Evolutionary conservation across 2,113 vertebrate species (phyloP), one percentile per base, ranked within the genome.

Genomic region (Andinoacara biseriatus): DNA sequence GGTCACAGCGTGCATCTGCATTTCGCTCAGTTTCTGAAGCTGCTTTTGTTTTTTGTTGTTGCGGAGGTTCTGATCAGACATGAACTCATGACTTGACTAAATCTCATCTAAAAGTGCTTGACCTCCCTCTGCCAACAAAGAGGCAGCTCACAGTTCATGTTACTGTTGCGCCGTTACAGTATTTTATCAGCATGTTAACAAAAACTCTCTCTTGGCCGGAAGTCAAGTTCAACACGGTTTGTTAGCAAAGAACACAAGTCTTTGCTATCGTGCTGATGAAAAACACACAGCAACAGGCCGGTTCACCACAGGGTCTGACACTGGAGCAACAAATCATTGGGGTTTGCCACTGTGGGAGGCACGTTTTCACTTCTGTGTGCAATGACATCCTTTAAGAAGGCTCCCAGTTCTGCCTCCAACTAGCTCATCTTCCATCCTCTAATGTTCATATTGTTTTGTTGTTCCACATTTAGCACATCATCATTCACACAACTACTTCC

Each of bases 161-260:
- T 60, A 63, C 15, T 20, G 74, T 82, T 63, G 5, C 57, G n/a
- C 59, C 49, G 59, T 52, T 63, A 29, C 13, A 54, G 49, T 46
- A 17, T 57, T 72, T 74, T 79, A 83, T 69, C 86, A 87, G 84
- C 65, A 8, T 10, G 84, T 83, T 80, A 87, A 76, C 38, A 74
- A 80, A 87, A 84, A 81, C 80, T 80, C 76, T 90, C 69, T 78
- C 69, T 84, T 90, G 89, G 87, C 75, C 11, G 10, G 18, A 40
- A 1, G 62, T 82, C 91, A 87, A 87, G 26, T 54, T 77, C 38
- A 91, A 86, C 89, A 90, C 0, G 5, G 62, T 26, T 69, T 82
- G 80, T 82, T 86, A 82, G 76, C 79, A 85, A 52, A 83, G 80
- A 86, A 88, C 82, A 85, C 80, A 82, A 56, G 57, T 43, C 67